Conservation (phyloP, 2,797 vertebrate genomes). For the Pipistrellus nathusii region DNA sequence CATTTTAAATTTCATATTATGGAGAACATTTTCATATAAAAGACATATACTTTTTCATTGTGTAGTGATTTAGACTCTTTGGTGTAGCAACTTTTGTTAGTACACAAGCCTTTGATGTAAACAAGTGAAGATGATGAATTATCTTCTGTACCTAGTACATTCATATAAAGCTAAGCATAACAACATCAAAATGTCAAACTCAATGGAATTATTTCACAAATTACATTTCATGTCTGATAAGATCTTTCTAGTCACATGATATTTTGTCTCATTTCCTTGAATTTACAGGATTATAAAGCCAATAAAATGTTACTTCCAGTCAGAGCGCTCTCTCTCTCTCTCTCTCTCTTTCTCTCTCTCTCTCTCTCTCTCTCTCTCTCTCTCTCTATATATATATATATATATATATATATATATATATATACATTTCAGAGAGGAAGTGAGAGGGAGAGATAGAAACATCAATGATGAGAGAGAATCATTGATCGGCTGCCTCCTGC, state of each 20-base stretch:
- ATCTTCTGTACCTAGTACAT: not conserved
- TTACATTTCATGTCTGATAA: not conserved
- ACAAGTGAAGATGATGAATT: not conserved
- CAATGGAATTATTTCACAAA: not conserved
- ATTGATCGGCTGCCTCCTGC: too few species aligned
- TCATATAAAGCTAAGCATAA: not conserved
- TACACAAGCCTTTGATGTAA: not conserved
- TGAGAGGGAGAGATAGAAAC: too few species aligned
- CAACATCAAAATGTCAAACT: not conserved
- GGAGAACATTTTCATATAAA: not conserved
- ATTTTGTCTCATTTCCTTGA: not conserved
- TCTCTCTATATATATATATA: too few species aligned
- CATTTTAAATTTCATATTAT: not conserved
- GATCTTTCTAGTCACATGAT: not conserved
- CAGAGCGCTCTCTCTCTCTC: too few species aligned
- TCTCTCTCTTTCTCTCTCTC: too few species aligned
- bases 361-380: too few species aligned
- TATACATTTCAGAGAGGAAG: too few species aligned
- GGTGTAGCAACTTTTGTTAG: not conserved
- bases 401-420: too few species aligned
- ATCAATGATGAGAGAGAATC: too few species aligned
- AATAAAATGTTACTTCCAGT: not conserved
- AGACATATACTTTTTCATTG: not conserved
- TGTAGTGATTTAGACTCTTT: slow-evolving; percentile 2
- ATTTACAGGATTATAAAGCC: not conserved